Conservation (phyloP, 2,113 vertebrate genomes). For the Cynopterus brachyotis region DNA sequence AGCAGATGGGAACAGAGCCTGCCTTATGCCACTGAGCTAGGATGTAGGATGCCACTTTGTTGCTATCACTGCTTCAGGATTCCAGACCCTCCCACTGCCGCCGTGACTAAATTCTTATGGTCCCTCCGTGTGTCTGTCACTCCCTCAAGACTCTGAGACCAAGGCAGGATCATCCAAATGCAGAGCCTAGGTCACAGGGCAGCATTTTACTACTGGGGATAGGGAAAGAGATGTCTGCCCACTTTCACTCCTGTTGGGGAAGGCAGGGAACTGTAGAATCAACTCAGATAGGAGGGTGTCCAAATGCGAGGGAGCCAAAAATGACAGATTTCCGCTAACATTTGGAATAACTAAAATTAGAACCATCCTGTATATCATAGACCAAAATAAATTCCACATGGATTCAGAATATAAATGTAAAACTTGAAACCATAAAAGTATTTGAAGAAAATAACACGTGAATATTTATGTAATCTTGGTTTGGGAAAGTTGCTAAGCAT, state of each 20-base stretch:
- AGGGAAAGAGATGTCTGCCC: neutral
- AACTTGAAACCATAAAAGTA: constrained; percentile 56
- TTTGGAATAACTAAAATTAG: constrained; percentile 68
- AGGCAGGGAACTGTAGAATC: neutral
- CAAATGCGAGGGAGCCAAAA: constrained; percentile 47
- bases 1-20: neutral
- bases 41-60: neutral
- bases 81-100: neutral
- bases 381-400: constrained; percentile 69
- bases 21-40: too few species aligned
- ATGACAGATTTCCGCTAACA: constrained; percentile 57
- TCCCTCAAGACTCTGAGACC: neutral
- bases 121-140: neutral
- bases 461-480: constrained; percentile 62
- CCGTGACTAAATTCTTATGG: neutral
- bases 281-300: neutral
- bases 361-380: constrained; percentile 60
- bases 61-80: neutral
- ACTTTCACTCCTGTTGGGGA: neutral
- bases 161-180: neutral
- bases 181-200: neutral
- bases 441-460: constrained; percentile 57
- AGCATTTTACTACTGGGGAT: neutral
- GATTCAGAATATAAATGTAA: constrained; percentile 60
- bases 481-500: constrained; percentile 52